A percentile compares a stretch with the other conserved stretches of the same genome.
These are phyloP conservation scores for Palloptera scutellata DNA, from an alignment of 2,888 invertebrate species.

Conservation along the genomic window DNA sequence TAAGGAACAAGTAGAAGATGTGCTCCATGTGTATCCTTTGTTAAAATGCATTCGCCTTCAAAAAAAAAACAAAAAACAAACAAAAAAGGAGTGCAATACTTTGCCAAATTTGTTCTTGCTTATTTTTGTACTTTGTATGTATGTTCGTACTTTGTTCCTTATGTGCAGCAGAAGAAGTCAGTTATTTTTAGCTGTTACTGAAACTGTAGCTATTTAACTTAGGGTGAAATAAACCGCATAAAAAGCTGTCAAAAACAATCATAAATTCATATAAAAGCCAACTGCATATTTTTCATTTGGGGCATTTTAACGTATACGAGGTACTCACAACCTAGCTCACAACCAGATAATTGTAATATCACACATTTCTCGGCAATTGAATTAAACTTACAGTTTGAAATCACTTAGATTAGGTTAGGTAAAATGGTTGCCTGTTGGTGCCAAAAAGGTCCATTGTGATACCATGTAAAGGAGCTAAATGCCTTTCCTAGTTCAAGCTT, in stretches of 20 bases:
- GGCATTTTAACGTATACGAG: too few relatives aligned
- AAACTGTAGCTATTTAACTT: constrained; percentile 1
- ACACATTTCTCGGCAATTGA: too few relatives aligned
- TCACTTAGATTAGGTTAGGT: too few relatives aligned
- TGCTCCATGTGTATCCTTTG: not conserved
- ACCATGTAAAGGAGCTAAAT: too few relatives aligned
- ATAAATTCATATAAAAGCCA: not conserved
- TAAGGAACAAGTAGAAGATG: not conserved
- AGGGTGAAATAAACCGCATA: not conserved
- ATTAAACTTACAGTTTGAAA: too few relatives aligned
- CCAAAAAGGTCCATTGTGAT: too few relatives aligned
- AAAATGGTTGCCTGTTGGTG: too few relatives aligned
- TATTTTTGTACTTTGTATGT: not conserved
- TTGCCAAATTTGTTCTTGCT: not conserved
- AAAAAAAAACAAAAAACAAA: constrained; percentile 23
- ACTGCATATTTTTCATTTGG: not conserved
- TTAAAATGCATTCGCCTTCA: not conserved
- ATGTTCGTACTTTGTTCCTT: not conserved
- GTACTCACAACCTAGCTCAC: too few relatives aligned
- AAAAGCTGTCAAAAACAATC: not conserved
- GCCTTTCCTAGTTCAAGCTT: too few relatives aligned
- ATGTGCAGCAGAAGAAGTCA: not conserved
- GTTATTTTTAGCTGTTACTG: not conserved
- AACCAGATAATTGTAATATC: too few relatives aligned
- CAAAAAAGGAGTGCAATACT: not conserved